Conservation (phyloP, 2,888 invertebrate species). For the Drosophila dives region DNA sequence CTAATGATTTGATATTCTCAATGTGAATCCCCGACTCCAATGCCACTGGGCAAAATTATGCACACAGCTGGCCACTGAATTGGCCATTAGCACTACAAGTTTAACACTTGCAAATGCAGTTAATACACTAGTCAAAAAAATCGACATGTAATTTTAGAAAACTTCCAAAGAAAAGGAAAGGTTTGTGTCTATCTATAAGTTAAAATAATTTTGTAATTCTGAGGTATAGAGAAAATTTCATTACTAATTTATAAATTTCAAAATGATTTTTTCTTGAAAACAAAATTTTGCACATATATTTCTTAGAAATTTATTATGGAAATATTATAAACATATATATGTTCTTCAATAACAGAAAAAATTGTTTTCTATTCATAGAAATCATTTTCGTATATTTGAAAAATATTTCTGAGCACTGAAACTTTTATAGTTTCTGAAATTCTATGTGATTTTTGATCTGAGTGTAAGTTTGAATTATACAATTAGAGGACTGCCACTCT, state of each 20-base stretch:
- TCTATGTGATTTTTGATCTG: background rate
- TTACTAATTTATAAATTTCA: background rate
- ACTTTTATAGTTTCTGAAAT: background rate
- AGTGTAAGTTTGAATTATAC: slow-evolving; percentile 1
- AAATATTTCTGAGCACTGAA: background rate
- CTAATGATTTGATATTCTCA: background rate
- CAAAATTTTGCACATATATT: background rate
- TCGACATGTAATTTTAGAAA: fast-evolving
- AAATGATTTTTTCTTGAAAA: background rate
- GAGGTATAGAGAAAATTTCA: no score
- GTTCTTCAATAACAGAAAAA: background rate
- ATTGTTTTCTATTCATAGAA: background rate
- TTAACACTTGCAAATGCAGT: slow-evolving; percentile 23
- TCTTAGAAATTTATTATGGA: background rate
- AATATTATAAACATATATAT: background rate
- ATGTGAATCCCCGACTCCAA: background rate
- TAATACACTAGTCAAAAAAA: slow-evolving; percentile 6
- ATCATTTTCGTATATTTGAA: background rate
- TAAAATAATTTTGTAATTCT: background rate
- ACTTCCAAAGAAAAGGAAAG: background rate
- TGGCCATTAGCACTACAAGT: slow-evolving; percentile 9
- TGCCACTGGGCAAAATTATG: slow-evolving; percentile 17
- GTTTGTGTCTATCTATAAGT: background rate
- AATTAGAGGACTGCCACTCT: slow-evolving; percentile 28
- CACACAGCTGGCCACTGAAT: slow-evolving; percentile 3